Base-by-base conservation (phyloP, 2,113 vertebrate species). In the Malaclemys terrapin region DNA sequence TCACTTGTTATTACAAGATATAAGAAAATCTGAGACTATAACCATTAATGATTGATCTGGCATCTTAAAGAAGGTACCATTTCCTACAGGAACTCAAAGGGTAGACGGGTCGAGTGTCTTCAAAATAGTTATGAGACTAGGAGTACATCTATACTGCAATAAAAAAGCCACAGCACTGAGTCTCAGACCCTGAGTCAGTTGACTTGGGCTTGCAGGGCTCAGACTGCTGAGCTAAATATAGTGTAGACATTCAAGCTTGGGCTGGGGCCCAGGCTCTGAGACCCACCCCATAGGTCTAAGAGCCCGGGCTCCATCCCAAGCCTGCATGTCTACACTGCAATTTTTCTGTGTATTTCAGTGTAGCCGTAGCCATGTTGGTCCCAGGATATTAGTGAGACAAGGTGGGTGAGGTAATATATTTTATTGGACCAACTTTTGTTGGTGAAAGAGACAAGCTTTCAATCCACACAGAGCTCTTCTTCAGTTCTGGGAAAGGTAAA, bases 1-100 rank as follows among this genome's bases (percentile, higher is more conserved):
- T 12, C 76, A 35, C 8, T 90, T 92, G 10, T 84, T 95, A 87
- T 57, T 93, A 42, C 56, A 97, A 89, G 54, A 56, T 80, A 89
- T 6, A 90, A 54, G 49, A 85, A 96, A 96, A 94, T 59, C 38
- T 94, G 53, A 91, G 35, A 69, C 6, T 86, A 2, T 75, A 89
- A 17, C 82, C n/a, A 90, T 38, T 47, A 92, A 84, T 90, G 65
- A 78, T 54, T 94, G 78, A 82, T 80, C 10, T 81, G 14, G 25
- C 31, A 87, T 29, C 27, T 5, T 86, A 93, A 96, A 84, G 84
- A 49, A 87, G 62, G 53, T 52, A 54, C 88, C 0, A 2, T 81
- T 93, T 88, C 35, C 57, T 95, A 42, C 53, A 90, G 86, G 19
- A 94, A 78, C 42, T 85, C 38, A 6, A 49, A 91, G 76, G 49